Evolutionary conservation across 2,888 invertebrate genomes (phyloP).

Genomic region (Osmoderma eremita): DNA sequence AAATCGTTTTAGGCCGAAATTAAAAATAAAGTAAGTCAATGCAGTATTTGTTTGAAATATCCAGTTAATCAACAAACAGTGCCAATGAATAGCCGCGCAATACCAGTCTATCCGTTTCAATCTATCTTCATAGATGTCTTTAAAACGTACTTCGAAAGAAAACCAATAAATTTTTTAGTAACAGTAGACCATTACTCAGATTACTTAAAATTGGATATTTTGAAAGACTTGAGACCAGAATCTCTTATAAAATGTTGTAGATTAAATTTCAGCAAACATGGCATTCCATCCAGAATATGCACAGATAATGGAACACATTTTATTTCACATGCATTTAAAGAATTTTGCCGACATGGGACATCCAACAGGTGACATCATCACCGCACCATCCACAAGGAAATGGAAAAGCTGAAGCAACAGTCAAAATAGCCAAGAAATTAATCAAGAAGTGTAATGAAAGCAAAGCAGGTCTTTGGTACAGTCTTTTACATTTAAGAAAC

Average conservation of each 20-base stretch:
- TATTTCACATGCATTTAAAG: constrained; percentile 18
- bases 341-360: constrained; percentile 44
- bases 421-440: constrained; percentile 49
- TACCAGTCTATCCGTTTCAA: constrained; percentile 14
- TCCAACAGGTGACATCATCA: constrained; percentile 47
- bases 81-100: constrained; percentile 7
- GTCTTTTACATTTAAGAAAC: constrained; percentile 48
- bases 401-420: constrained; percentile 50
- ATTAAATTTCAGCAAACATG: constrained; percentile 45
- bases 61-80: not conserved
- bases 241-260: constrained; percentile 41
- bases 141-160: constrained; percentile 28
- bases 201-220: constrained; percentile 46
- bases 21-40: constrained; percentile 9
- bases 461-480: constrained; percentile 42
- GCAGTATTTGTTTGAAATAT: not conserved
- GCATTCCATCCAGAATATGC: constrained; percentile 42
- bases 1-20: not conserved
- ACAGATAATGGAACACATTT: constrained; percentile 47
- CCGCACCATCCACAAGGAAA: constrained; percentile 39
- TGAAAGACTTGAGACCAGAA: constrained; percentile 40
- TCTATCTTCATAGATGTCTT: not conserved
- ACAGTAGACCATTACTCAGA: constrained; percentile 49
- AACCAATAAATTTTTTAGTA: constrained; percentile 36
- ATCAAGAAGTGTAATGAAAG: constrained; percentile 45